Percentiles rank a stretch among this genome's conserved stretches.
phyloP scores from a whole-genome alignment of 2,888 invertebrate species.

The Gibbula magus region DNA sequence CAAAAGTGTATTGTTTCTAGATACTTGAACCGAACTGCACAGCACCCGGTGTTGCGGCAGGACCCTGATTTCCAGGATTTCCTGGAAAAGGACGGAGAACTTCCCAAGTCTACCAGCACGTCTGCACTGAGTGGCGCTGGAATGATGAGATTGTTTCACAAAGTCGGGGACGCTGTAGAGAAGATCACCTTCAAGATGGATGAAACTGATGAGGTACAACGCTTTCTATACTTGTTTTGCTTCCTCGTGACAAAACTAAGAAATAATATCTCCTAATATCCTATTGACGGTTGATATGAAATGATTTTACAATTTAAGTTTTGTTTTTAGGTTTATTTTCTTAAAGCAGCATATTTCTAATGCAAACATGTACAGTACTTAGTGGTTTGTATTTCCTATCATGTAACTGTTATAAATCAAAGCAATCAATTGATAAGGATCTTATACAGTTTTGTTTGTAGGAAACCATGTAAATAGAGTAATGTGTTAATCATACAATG shows the following conservation, averaged over 20 bases:
- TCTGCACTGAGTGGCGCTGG: slow-evolving; percentile 97
- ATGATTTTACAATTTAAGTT: no score
- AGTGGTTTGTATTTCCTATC: no score
- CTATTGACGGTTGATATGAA: no score
- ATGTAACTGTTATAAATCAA: no score
- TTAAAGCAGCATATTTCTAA: no score
- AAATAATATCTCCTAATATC: not conserved
- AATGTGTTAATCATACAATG: no score
- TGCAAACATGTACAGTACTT: no score
- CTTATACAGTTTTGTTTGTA: no score
- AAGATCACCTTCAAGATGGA: slow-evolving; percentile 99
- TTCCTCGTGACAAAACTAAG: no score
- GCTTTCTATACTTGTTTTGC: slow-evolving; percentile 24
- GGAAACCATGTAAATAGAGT: no score
- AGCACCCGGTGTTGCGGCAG: slow-evolving; percentile 75
- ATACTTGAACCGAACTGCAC: slow-evolving; percentile 71
- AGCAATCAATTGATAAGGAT: no score
- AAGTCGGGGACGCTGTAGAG: slow-evolving; percentile 97
- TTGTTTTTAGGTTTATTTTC: no score
- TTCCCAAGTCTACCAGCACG: slow-evolving; percentile 96
- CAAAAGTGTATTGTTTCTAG: slow-evolving; percentile 44
- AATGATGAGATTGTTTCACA: slow-evolving; percentile 93
- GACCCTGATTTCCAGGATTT: slow-evolving; percentile 98
- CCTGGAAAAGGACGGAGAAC: slow-evolving; percentile 91
- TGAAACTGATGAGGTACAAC: slow-evolving; percentile 91